A percentile compares a stretch with the other conserved stretches of the same genome.
phyloP scores from a whole-genome alignment of 2,797 vertebrate genomes.

The Merluccius polli region DNA sequence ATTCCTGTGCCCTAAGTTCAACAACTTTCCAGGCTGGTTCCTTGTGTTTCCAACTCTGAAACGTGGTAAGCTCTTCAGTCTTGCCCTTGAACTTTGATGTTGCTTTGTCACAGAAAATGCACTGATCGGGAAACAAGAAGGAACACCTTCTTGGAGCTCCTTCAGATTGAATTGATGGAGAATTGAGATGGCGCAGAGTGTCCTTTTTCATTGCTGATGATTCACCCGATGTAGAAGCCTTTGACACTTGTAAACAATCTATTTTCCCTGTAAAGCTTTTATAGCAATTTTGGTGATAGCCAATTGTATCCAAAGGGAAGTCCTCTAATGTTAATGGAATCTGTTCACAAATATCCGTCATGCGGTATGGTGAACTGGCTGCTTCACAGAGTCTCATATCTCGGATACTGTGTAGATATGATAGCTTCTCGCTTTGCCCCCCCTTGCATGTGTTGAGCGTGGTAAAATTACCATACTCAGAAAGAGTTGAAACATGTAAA shows the following conservation, averaged over 20 bases:
- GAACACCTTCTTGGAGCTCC: not conserved
- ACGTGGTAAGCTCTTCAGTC: not conserved
- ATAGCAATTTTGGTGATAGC: slow-evolving; percentile 5
- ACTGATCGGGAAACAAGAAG: not conserved
- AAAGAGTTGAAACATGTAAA: not conserved
- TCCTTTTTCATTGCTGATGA: no score
- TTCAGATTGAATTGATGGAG: not conserved
- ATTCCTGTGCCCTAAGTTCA: not conserved
- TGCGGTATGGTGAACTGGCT: not conserved
- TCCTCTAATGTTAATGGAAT: not conserved
- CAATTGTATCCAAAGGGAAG: not conserved
- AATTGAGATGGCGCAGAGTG: not conserved
- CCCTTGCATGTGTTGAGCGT: not conserved
- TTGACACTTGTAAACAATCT: not conserved
- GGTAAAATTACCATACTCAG: slow-evolving; percentile 2
- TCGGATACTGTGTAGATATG: not conserved
- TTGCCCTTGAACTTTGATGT: not conserved
- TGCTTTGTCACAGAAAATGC: not conserved
- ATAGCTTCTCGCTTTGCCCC: not conserved
- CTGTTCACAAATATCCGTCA: not conserved
- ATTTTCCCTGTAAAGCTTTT: not conserved
- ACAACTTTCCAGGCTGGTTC: not conserved
- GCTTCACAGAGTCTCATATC: slow-evolving; percentile 3
- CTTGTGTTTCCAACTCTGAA: not conserved
- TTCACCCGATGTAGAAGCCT: not conserved